Evolutionary conservation across 2,888 invertebrate species (phyloP).

Genomic region (Meliscaeva auricollis): DNA sequence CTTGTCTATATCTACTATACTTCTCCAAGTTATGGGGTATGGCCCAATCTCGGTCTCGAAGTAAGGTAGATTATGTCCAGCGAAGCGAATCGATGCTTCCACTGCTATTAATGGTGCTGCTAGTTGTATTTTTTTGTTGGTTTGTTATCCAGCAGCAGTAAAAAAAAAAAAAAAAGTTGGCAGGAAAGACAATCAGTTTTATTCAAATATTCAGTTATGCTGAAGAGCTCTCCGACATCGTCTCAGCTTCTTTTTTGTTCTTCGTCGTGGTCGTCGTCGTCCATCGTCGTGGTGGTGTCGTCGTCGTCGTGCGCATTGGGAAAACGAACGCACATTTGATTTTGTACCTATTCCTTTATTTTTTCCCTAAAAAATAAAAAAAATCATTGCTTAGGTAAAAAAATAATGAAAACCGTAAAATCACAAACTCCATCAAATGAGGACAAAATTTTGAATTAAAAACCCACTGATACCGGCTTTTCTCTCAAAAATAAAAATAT

Average conservation of each 20-base stretch:
- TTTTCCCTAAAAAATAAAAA: neutral
- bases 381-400: constrained; percentile 9
- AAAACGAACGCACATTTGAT: constrained; percentile 8
- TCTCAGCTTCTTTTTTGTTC: constrained; percentile 74
- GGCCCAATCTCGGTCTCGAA: constrained; percentile 17
- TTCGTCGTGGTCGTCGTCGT: constrained; percentile 30
- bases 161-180: constrained; percentile 20
- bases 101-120: constrained; percentile 26
- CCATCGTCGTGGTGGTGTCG: constrained; percentile 23
- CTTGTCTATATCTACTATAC: neutral
- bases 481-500: neutral
- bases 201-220: constrained; percentile 81
- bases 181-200: constrained; percentile 52
- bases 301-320: constrained; percentile 37
- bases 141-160: neutral
- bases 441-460: too few species aligned
- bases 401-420: too few species aligned
- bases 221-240: constrained; percentile 82
- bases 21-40: constrained; percentile 25
- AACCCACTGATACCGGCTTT: neutral
- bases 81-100: constrained; percentile 58
- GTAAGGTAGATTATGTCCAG: constrained; percentile 15
- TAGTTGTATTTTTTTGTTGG: neutral
- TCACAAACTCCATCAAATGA: too few species aligned
- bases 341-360: neutral